A percentile compares a stretch with the other conserved stretches of the same genome.
These are phyloP conservation scores for Melanaphis sacchari DNA, from an alignment of 1,140 invertebrate genomes.

Conservation along the genomic window DNA sequence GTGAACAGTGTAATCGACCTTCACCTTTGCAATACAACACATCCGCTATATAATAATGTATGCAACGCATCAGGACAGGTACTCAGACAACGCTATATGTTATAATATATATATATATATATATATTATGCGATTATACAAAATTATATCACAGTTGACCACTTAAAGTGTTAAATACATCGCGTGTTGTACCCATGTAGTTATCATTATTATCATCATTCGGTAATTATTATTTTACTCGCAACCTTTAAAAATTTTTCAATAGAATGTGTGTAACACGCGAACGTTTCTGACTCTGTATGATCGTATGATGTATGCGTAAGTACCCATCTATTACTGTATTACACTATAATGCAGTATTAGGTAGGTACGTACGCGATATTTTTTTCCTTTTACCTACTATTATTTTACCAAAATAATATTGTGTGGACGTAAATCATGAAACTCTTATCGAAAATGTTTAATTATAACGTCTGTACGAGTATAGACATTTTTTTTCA, in stretches of 20 bases:
- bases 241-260: not conserved
- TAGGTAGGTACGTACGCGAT: too few species aligned
- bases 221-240: not conserved
- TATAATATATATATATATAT: not conserved
- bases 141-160: slow-evolving; percentile 1
- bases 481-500: not conserved
- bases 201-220: not conserved
- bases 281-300: not conserved
- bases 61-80: not conserved
- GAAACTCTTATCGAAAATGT: not conserved
- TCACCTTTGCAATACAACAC: slow-evolving; percentile 34
- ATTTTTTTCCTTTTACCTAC: not conserved
- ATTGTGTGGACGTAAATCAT: not conserved
- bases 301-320: too few species aligned
- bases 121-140: not conserved
- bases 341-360: not conserved
- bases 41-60: not conserved
- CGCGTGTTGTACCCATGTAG: too few species aligned
- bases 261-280: not conserved
- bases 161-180: not conserved
- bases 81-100: not conserved
- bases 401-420: not conserved
- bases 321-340: not conserved
- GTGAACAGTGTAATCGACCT: slow-evolving; percentile 39
- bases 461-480: not conserved